phyloP scores from a whole-genome alignment of 2,113 vertebrate genomes.

The Oryzias curvinotus region DNA sequence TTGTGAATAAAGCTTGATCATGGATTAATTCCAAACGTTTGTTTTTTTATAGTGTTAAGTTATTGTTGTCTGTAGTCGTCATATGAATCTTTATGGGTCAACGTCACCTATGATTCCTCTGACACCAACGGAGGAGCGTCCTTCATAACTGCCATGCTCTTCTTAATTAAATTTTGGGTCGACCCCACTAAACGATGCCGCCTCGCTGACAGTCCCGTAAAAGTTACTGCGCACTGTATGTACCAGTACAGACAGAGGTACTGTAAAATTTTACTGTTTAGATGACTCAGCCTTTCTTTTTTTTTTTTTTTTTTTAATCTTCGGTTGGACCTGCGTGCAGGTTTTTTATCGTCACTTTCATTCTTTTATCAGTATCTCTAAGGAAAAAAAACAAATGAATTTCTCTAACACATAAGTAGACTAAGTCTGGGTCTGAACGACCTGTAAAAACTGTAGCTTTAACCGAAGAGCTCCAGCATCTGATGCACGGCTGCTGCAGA shows the following conservation, averaged over 20 bases:
- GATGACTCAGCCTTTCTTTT: slow-evolving; percentile 40
- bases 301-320: background rate
- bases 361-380: no score
- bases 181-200: slow-evolving; percentile 52
- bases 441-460: no score
- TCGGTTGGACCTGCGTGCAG: background rate
- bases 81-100: slow-evolving; percentile 35
- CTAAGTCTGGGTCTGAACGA: no score
- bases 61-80: background rate
- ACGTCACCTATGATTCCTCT: slow-evolving; percentile 43
- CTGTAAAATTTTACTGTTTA: slow-evolving; percentile 45
- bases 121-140: slow-evolving; percentile 40
- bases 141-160: slow-evolving; percentile 46
- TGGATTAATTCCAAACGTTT: no score
- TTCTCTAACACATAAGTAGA: no score
- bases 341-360: no score
- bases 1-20: no score
- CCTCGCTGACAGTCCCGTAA: slow-evolving; percentile 49
- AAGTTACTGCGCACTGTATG: slow-evolving; percentile 39
- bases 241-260: slow-evolving; percentile 37
- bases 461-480: no score
- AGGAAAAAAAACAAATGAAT: no score
- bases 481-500: slow-evolving; percentile 38
- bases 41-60: no score
- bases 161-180: slow-evolving; percentile 67